Conservation (phyloP, 2,797 vertebrate genomes). For the Nyctalus aviator region DNA sequence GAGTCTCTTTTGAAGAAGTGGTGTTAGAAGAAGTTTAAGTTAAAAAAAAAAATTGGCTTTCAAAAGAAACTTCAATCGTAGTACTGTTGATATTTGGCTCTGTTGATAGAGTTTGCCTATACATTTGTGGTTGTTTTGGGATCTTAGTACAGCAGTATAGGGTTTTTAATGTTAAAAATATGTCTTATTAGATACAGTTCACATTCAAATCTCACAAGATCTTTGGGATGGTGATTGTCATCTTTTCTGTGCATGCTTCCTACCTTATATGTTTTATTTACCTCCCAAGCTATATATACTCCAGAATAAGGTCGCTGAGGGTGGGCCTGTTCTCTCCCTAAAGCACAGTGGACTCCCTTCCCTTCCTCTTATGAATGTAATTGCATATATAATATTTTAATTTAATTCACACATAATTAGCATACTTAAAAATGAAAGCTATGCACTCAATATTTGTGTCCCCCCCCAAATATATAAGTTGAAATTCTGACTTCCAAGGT, state of each 20-base stretch:
- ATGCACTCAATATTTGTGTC: not conserved
- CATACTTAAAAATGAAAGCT: not conserved
- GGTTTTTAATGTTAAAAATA: slow-evolving; percentile 26
- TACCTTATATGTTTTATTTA: not conserved
- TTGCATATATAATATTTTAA: not conserved
- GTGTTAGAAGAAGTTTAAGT: too few species aligned
- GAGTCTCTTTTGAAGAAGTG: too few species aligned
- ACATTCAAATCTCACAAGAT: not conserved
- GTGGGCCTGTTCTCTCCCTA: not conserved
- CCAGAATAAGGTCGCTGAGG: not conserved
- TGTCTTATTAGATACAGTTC: not conserved
- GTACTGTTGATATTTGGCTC: too few species aligned
- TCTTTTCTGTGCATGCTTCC: not conserved
- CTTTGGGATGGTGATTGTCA: not conserved
- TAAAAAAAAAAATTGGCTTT: too few species aligned
- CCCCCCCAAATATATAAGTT: not conserved
- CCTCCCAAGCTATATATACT: not conserved
- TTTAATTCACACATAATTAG: not conserved
- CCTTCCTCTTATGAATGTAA: not conserved
- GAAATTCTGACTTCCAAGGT: not conserved
- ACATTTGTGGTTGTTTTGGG: not conserved
- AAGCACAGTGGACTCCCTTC: not conserved
- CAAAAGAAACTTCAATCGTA: too few species aligned
- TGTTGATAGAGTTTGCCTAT: not conserved
- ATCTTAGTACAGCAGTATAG: not conserved